Base-by-base conservation (phyloP, 2,888 invertebrate species). In the Apocheima hispidaria region DNA sequence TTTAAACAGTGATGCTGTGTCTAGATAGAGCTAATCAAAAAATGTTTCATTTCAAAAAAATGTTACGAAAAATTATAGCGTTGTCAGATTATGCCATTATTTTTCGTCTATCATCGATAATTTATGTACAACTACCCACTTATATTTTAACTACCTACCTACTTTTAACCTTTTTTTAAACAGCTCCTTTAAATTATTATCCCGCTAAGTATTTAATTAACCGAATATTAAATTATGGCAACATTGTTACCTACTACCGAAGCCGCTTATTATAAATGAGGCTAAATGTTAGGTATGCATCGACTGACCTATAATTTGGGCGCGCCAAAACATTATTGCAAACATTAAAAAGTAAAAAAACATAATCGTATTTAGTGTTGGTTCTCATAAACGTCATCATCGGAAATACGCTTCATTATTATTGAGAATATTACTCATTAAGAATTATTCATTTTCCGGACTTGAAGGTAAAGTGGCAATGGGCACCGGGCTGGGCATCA, bases 171-270 rank as follows among this genome's bases (percentile, higher is more conserved):
- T 14, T 23, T 44, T 33, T 23, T 16, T 41, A 18, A 49, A 81
- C 76, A 65, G 85, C 85, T 84, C 79, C 85, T 71, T 85, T 79
- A 81, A 83, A 81, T 75, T 74, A 62, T 70, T 70, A n/a, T n/a
- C n/a, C 62, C 56, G 68, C 65, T 63, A 63, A 68, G 57, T 71
- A 72, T 71, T n/a, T 77, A 74, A 81, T 78, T 82, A 82, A 78
- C 76, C 66, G 59, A 65, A 77, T 68, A 82, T 81, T 74, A 75
- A 75, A 77, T 74, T 73, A 75, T 71, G 64, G 81, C 83, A 83
- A 85, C 84, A 77, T 78, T 81, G 84, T 84, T 73, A 68, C 61
- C 48, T 57, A 62, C 68, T 71, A 62, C 67, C 67, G 72, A 62
- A 82, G 72, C 83, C 72, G 73, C 77, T 87, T 82, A 87, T 86